phyloP scores from a whole-genome alignment of 2,113 vertebrate genomes.

The Notarius lentiginosus region DNA sequence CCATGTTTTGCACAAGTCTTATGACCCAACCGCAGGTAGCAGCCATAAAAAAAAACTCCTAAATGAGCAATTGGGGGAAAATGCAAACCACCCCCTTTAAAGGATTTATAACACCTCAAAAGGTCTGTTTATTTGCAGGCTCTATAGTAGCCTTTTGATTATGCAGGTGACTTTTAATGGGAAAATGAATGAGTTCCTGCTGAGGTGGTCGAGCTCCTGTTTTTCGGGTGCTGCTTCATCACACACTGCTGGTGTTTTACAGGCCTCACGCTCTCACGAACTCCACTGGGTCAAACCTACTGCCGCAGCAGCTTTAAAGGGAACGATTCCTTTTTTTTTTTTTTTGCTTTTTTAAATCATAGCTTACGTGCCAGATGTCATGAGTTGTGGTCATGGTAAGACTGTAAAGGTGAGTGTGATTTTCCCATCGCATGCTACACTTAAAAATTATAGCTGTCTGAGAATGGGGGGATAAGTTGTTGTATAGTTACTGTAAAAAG shows the following conservation, averaged over 20 bases:
- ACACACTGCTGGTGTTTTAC: slow-evolving; percentile 52
- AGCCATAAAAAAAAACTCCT: slow-evolving; percentile 62
- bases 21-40: slow-evolving; percentile 66
- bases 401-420: not conserved
- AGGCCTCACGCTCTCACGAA: slow-evolving; percentile 63
- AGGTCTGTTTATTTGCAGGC: slow-evolving; percentile 65
- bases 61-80: slow-evolving; percentile 69
- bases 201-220: slow-evolving; percentile 36
- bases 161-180: slow-evolving; percentile 69
- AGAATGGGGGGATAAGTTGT: not conserved
- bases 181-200: slow-evolving; percentile 59
- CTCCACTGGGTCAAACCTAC: slow-evolving; percentile 42
- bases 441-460: not conserved
- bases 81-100: slow-evolving; percentile 58
- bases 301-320: not conserved
- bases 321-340: not conserved
- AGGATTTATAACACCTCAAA: slow-evolving; percentile 67
- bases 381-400: not conserved
- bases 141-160: slow-evolving; percentile 63
- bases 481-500: not conserved
- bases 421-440: not conserved
- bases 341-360: not conserved
- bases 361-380: not conserved
- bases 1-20: slow-evolving; percentile 55
- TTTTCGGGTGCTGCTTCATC: slow-evolving; percentile 39